Evolutionary conservation across 2,797 vertebrate genomes (phyloP).

Genomic region (Neoniphon sammara): DNA sequence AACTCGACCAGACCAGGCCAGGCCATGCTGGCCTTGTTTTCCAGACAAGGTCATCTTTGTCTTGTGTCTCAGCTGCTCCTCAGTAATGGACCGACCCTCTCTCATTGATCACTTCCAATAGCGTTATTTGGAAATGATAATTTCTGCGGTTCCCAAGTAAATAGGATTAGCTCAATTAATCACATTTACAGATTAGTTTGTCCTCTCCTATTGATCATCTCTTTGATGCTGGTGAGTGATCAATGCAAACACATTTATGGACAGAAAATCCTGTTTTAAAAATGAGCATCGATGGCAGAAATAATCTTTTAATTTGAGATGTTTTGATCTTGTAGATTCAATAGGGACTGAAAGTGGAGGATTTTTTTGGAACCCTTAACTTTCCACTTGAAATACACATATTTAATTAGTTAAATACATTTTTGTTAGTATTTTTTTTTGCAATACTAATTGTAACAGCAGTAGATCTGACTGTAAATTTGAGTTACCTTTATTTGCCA

Average conservation of each 20-base stretch:
- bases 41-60: conserved; percentile 35
- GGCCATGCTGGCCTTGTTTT: background rate
- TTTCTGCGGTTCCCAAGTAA: conserved; percentile 79
- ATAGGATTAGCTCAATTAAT: conserved; percentile 92
- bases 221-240: conserved; percentile 79
- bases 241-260: conserved; percentile 91
- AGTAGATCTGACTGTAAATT: no score
- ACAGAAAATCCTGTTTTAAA: conserved; percentile 89
- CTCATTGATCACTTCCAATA: conserved; percentile 73
- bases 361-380: conserved; percentile 31
- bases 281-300: conserved; percentile 82
- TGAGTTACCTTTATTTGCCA: background rate
- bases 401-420: no score
- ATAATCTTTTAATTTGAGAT: conserved; percentile 80
- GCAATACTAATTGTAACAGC: no score
- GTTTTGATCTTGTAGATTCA: conserved; percentile 55
- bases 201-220: conserved; percentile 86
- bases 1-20: conserved; percentile 6
- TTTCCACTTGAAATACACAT: background rate
- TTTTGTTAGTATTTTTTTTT: no score
- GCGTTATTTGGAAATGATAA: conserved; percentile 76
- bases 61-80: conserved; percentile 44
- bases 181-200: conserved; percentile 91
- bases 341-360: conserved; percentile 38
- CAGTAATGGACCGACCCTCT: conserved; percentile 60